Base-by-base conservation (phyloP, 2,113 vertebrate species). In the Pollachius pollachius region DNA sequence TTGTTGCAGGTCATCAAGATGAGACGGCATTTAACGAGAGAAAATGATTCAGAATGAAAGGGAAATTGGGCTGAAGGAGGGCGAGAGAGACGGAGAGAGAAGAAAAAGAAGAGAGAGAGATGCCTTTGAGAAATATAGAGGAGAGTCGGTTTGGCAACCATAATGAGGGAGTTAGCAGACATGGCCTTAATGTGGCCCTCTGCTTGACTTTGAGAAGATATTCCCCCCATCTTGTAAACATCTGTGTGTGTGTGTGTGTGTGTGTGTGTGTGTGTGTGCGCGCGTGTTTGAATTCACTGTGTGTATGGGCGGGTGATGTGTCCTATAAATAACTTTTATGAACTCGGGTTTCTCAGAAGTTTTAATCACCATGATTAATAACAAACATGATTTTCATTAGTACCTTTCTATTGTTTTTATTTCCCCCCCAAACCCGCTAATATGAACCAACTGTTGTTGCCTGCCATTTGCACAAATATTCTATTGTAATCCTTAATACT, bases 141-240 rank as follows among this genome's bases (percentile, higher is more conserved):
- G 69, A 69, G 71, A 48, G 64, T 68, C 16, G 64, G 81, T 85
- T 72, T 75, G 68, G 23, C 72, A 23, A 69, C 65, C 62, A 59
- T 70, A 27, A 67, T 58, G 63, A 41, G 48, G 64, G 63, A 61
- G 71, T 69, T 72, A 62, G 71, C 71, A 81, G 68, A 34, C 1
- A 3, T 34, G 3, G 77, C 81, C 81, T 76, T 21, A 11, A 56
- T 70, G 75, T 80, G 81, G 73, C 65, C 74, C 64, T 70, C n/a
- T n/a, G 15, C 15, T 57, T 11, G 41, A 48, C 70, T 70, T 61
- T 68, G 21, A 57, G 70, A 56, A 64, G 37, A 72, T 9, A 34
- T 67, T 71, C 74, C 41, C 74, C 15, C 62, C 80, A 80, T 84
- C 75, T 83, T 87, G 76, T 71, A 64, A 77, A 76, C 85, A 76